These are phyloP conservation scores for Zapus hudsonius DNA, from an alignment of 2,113 vertebrate species.

Conservation along the genomic window DNA sequence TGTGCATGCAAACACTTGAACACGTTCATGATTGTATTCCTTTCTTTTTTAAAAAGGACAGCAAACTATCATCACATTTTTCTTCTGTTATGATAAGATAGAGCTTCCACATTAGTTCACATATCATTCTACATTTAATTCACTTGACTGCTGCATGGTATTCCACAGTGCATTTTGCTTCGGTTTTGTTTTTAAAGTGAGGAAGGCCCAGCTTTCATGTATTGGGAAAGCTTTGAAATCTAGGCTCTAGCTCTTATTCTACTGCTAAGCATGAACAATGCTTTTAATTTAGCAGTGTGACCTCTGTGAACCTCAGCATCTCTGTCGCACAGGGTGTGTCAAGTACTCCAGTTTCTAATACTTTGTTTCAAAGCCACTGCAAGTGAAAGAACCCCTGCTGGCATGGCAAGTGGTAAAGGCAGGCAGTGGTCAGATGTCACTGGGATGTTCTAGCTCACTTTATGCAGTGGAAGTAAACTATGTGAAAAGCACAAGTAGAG, in stretches of 20 bases:
- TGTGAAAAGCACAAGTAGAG: background rate
- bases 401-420: background rate
- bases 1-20: background rate
- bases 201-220: background rate
- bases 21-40: background rate
- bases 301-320: background rate
- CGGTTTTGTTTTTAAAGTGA: background rate
- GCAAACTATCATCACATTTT: background rate
- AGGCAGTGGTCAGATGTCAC: background rate
- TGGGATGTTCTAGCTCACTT: background rate
- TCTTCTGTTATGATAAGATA: background rate
- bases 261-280: background rate
- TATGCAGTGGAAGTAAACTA: slow-evolving; percentile 44
- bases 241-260: background rate
- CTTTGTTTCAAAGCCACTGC: slow-evolving; percentile 1
- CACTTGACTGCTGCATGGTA: background rate
- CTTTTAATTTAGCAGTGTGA: background rate
- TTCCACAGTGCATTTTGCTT: background rate
- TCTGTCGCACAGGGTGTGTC: background rate
- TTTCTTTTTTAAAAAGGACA: slow-evolving; percentile 13
- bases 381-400: background rate
- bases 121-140: background rate
- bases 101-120: background rate
- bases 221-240: slow-evolving; percentile 24
- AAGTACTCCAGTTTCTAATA: background rate